A percentile compares a stretch with the other conserved stretches of the same genome.
Evolutionary conservation across 2,797 vertebrate species (phyloP).

Genomic region (Paratrypauchen microcephalus): DNA sequence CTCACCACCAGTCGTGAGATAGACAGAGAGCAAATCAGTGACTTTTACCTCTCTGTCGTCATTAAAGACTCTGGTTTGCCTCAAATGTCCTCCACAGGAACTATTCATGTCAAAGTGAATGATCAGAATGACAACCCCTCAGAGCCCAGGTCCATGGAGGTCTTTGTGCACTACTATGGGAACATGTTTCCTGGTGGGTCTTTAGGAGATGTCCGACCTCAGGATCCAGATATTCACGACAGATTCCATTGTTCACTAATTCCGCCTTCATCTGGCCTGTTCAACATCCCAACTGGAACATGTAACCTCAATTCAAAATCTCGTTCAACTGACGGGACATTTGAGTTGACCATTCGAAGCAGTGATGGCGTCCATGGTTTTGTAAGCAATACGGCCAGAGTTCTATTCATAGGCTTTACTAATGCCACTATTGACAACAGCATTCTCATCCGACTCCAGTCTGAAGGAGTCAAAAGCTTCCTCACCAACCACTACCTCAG

Average conservation of each 20-base stretch:
- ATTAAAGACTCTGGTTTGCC: conserved; percentile 94
- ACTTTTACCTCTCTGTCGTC: conserved; percentile 90
- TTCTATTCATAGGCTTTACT: conserved; percentile 87
- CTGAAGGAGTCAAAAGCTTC: conserved; percentile 83
- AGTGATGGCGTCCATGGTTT: conserved; percentile 88
- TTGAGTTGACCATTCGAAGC: conserved; percentile 89
- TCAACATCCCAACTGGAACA: conserved; percentile 85
- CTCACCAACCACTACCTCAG: conserved; percentile 91
- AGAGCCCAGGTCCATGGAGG: conserved; percentile 87
- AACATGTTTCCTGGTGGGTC: conserved; percentile 91
- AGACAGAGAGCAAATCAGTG: conserved; percentile 91
- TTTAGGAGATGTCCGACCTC: conserved; percentile 89
- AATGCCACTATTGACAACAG: conserved; percentile 95
- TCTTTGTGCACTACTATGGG: conserved; percentile 95
- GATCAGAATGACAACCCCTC: conserved; percentile 98
- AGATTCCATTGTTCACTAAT: conserved; percentile 91
- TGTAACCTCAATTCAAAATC: conserved; percentile 89
- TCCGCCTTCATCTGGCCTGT: conserved; percentile 86
- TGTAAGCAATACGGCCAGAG: conserved; percentile 84
- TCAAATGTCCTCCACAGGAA: conserved; percentile 97
- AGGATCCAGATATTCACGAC: conserved; percentile 92
- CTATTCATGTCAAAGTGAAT: conserved; percentile 86
- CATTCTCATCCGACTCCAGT: conserved; percentile 85
- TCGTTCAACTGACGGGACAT: conserved; percentile 88
- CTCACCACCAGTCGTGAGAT: conserved; percentile 92